These are phyloP conservation scores for Harpagifer antarcticus DNA, from an alignment of 2,797 vertebrate species.

Conservation along the genomic window DNA sequence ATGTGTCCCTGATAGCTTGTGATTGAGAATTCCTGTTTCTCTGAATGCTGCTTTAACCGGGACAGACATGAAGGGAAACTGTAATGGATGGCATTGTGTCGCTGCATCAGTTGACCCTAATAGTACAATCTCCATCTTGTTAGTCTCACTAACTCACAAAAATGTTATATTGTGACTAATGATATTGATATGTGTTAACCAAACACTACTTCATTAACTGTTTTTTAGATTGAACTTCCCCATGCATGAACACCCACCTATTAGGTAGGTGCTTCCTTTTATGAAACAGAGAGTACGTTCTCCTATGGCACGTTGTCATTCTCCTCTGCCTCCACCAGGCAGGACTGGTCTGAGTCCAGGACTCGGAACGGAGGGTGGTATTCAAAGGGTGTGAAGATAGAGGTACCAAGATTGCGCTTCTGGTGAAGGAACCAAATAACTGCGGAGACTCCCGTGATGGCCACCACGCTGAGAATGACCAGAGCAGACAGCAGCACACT, in stretches of 20 bases:
- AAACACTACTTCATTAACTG: slow-evolving; percentile 18
- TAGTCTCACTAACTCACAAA: background rate
- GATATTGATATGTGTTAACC: slow-evolving; percentile 8
- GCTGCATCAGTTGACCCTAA: background rate
- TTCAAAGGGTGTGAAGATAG: slow-evolving; percentile 80
- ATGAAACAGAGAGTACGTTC: background rate
- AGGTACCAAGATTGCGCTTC: slow-evolving; percentile 71
- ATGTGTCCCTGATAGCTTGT: background rate
- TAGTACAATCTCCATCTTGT: background rate
- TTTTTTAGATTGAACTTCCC: slow-evolving; percentile 20
- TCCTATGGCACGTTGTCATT: slow-evolving; percentile 79
- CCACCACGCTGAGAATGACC: slow-evolving; percentile 86
- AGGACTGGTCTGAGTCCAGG: slow-evolving; percentile 82
- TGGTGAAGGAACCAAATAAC: slow-evolving; percentile 88
- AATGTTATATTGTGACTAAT: slow-evolving; percentile 29
- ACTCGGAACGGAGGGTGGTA: slow-evolving; percentile 84
- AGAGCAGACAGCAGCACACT: slow-evolving; percentile 77
- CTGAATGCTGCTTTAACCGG: slow-evolving; percentile 10
- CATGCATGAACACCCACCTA: slow-evolving; percentile 28
- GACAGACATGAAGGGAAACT: background rate
- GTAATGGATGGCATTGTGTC: background rate
- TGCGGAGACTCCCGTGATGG: slow-evolving; percentile 83
- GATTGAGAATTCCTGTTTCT: background rate
- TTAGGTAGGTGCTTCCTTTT: slow-evolving; percentile 12
- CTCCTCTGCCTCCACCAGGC: slow-evolving; percentile 89